Evolutionary conservation across 2,113 vertebrate species (phyloP).

Genomic region (Zosterops pallidus): DNA sequence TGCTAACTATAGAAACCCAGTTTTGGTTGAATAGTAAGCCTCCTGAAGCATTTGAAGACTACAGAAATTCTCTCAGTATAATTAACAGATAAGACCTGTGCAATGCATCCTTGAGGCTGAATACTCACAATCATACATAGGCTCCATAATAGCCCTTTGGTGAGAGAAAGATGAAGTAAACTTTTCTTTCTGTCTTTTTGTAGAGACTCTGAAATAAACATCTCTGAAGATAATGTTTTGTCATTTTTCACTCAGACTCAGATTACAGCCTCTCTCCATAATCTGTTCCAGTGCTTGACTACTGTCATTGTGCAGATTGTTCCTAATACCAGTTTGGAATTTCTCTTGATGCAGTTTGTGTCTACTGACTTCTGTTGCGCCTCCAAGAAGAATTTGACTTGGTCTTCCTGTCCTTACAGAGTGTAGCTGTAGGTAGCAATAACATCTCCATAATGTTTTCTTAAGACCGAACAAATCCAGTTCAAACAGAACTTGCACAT

Average conservation of each 20-base stretch:
- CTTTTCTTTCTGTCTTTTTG: neutral
- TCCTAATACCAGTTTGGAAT: neutral
- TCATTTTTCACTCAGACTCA: neutral
- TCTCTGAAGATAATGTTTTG: neutral
- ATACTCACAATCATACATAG: neutral
- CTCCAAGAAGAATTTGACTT: neutral
- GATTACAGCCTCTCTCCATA: neutral
- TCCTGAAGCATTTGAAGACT: neutral
- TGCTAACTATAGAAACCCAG: neutral
- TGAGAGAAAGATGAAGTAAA: neutral
- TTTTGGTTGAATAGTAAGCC: neutral
- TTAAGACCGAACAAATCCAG: neutral
- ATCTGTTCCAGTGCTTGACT: neutral
- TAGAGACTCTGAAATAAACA: neutral
- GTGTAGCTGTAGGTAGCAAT: neutral
- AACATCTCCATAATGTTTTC: neutral
- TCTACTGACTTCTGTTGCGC: neutral
- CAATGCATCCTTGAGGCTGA: neutral
- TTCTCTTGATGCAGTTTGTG: neutral
- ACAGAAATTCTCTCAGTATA: neutral
- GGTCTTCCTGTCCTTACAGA: neutral
- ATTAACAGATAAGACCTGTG: conserved; percentile 6
- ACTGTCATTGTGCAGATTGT: neutral
- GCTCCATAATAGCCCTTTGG: neutral
- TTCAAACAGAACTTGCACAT: neutral